A percentile compares a stretch with the other conserved stretches of the same genome.
Evolutionary conservation across 2,113 vertebrate genomes (phyloP).

Genomic region (Forbesichthys papilliferus): DNA sequence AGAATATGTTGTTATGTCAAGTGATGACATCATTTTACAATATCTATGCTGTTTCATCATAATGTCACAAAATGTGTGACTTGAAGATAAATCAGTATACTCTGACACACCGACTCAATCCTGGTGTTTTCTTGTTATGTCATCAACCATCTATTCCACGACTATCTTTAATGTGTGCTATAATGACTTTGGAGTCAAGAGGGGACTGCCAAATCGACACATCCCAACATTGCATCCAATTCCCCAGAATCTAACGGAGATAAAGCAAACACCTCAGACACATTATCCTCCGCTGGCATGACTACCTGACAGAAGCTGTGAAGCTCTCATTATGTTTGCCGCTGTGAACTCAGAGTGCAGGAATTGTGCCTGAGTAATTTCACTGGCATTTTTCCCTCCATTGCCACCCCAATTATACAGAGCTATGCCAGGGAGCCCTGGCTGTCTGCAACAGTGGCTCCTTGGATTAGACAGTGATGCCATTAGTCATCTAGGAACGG

Average conservation of each 20-base stretch:
- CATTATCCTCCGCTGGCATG: background rate
- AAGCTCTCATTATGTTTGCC: conserved; percentile 2
- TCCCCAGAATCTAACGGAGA: background rate
- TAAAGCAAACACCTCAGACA: background rate
- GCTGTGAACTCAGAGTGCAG: background rate
- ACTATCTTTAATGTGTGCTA: background rate
- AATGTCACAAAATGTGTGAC: too few species aligned
- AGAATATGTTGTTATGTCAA: too few species aligned
- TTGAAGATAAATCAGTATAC: too few species aligned
- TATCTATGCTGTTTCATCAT: too few species aligned
- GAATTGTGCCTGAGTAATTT: conserved; percentile 8
- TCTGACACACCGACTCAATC: too few species aligned
- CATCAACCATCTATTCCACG: too few species aligned
- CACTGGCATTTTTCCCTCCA: conserved; percentile 18
- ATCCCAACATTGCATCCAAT: background rate
- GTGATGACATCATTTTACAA: too few species aligned
- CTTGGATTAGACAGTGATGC: background rate
- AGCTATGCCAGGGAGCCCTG: conserved; percentile 1
- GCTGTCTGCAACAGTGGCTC: background rate
- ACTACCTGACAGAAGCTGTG: background rate
- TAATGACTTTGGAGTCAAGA: background rate
- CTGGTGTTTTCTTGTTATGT: too few species aligned
- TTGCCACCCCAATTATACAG: conserved; percentile 16
- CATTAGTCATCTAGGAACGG: conserved; percentile 8
- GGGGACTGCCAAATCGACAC: background rate